phyloP scores from a whole-genome alignment of 2,113 vertebrate species.

The Asarcornis scutulata region DNA sequence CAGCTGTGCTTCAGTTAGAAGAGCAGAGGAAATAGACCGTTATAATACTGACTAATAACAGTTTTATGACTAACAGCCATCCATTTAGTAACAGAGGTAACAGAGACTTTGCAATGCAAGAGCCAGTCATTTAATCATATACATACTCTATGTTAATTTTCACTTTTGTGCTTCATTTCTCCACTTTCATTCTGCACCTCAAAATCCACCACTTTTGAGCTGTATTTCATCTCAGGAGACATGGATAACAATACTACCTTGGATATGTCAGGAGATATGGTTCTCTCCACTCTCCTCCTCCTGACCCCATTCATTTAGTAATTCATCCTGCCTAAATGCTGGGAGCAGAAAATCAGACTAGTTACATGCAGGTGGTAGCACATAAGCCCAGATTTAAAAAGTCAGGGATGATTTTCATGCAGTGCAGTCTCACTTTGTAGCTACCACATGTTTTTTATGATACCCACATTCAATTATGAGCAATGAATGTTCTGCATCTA shows the following conservation, averaged over 20 bases:
- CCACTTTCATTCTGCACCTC: neutral
- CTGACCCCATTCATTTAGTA: neutral
- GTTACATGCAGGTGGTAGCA: neutral
- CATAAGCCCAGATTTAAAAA: neutral
- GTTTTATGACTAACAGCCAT: neutral
- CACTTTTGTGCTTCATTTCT: neutral
- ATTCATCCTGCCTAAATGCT: neutral
- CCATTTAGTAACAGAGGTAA: neutral
- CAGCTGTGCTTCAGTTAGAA: conserved; percentile 17
- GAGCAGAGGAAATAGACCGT: neutral
- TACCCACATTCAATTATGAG: neutral
- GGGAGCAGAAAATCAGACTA: neutral
- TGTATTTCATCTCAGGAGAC: neutral
- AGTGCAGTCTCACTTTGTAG: neutral
- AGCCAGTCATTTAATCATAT: neutral
- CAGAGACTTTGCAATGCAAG: neutral
- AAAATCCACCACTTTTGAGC: neutral
- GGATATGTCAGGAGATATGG: neutral
- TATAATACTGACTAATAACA: neutral
- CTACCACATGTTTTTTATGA: neutral
- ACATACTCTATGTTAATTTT: neutral
- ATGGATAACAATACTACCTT: neutral
- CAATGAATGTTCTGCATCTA: neutral
- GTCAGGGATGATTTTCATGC: neutral
- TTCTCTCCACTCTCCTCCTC: neutral